These are phyloP conservation scores for Apodemus agrarius DNA, from an alignment of 2,797 vertebrate species.

Conservation along the genomic window DNA sequence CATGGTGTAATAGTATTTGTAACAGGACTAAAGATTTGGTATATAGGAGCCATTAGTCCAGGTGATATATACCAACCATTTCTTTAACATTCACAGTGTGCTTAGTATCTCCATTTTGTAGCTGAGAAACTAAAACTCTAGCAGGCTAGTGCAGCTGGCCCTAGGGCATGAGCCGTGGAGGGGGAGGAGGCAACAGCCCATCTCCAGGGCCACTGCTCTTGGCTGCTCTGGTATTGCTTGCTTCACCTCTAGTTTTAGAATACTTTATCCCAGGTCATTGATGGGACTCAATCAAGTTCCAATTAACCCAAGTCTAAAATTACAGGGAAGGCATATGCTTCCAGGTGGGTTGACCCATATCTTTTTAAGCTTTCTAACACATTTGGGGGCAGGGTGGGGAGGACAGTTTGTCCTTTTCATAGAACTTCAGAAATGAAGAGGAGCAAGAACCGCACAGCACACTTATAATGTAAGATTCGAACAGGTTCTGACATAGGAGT, in stretches of 20 bases:
- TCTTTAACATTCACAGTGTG: not conserved
- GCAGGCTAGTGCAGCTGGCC: not conserved
- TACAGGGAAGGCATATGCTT: slow-evolving; percentile 14
- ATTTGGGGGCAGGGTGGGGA: not conserved
- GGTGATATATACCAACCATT: not conserved
- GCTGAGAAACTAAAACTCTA: slow-evolving; percentile 18
- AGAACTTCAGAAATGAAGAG: slow-evolving; percentile 14
- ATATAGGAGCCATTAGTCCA: not conserved
- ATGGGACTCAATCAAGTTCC: slow-evolving; percentile 43
- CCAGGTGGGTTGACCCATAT: not conserved
- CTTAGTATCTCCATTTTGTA: not conserved
- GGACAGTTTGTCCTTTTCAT: not conserved
- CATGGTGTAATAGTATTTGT: not conserved
- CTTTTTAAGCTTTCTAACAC: slow-evolving; percentile 51
- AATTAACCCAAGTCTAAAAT: not conserved
- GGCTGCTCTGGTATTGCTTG: not conserved
- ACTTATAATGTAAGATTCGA: slow-evolving; percentile 15
- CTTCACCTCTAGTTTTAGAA: slow-evolving; percentile 31
- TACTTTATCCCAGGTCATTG: slow-evolving; percentile 31
- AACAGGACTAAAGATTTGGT: not conserved
- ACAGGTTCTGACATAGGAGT: not conserved
- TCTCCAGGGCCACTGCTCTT: not conserved
- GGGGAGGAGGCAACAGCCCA: not conserved
- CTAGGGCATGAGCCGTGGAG: not conserved
- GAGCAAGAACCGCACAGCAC: not conserved